Evolutionary conservation across 2,113 vertebrate genomes (phyloP).

Genomic region (Rousettus leschenaultii): DNA sequence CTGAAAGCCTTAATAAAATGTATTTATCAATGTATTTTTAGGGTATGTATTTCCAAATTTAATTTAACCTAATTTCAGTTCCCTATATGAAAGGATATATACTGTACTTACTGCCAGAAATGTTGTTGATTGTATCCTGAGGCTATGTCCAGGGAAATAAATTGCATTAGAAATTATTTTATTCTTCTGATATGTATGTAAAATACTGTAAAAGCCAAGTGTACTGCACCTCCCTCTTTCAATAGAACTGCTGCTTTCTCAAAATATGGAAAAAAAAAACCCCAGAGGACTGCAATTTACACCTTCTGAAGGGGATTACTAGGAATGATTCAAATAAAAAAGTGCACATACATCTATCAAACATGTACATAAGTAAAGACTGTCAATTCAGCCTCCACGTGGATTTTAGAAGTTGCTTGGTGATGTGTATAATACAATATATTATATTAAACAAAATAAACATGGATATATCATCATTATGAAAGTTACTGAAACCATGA

Average conservation of each 20-base stretch:
- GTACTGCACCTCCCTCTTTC: background rate
- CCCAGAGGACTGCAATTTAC: background rate
- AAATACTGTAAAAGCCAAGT: background rate
- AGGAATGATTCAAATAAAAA: background rate
- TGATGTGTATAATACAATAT: background rate
- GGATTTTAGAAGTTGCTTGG: background rate
- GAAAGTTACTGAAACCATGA: background rate
- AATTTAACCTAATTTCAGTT: conserved; percentile 10
- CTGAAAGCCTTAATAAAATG: background rate
- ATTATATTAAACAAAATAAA: conserved; percentile 12
- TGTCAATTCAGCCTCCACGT: background rate
- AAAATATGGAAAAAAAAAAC: conserved; percentile 26
- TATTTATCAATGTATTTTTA: conserved; percentile 10
- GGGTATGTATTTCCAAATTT: background rate
- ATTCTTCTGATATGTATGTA: background rate
- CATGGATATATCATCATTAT: background rate
- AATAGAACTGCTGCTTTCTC: background rate
- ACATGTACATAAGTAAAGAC: background rate
- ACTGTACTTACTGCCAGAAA: background rate
- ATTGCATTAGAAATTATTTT: background rate
- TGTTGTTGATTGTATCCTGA: background rate
- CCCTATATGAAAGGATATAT: background rate
- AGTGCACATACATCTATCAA: background rate
- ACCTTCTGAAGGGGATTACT: background rate
- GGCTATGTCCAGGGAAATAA: background rate